A percentile compares a stretch with the other conserved stretches of the same genome.
Conservation (phyloP, 2,797 vertebrate species). For the Oreochromis mossambicus region DNA sequence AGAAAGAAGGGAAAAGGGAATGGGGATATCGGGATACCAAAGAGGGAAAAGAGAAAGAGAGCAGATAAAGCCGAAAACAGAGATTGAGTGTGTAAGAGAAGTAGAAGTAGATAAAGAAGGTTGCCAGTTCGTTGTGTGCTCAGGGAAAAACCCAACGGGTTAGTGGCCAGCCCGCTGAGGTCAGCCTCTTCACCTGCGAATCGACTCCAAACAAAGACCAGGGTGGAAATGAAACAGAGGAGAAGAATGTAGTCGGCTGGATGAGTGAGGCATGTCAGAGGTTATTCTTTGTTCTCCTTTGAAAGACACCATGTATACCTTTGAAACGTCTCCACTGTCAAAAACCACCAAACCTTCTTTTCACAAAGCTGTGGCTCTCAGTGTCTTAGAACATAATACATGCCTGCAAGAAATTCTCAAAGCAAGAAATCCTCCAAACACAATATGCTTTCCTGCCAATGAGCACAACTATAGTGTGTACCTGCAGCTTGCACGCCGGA, state of each 20-base stretch:
- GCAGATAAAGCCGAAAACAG: constrained; percentile 36
- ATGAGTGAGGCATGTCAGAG: constrained; percentile 44
- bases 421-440: constrained; percentile 7
- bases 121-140: constrained; percentile 41
- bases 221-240: constrained; percentile 5
- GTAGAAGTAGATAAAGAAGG: constrained; percentile 40
- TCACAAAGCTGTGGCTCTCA: neutral
- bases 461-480: neutral
- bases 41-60: constrained; percentile 1
- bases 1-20: constrained; percentile 18
- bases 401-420: constrained; percentile 2
- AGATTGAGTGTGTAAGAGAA: constrained; percentile 26
- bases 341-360: neutral
- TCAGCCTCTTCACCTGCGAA: constrained; percentile 57
- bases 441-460: neutral
- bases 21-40: constrained; percentile 28
- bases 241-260: constrained; percentile 20
- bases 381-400: neutral
- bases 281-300: constrained; percentile 57
- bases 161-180: constrained; percentile 34
- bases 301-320: constrained; percentile 19
- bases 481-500: neutral
- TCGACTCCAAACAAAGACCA: constrained; percentile 55
- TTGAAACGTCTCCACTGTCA: constrained; percentile 13
- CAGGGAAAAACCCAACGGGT: constrained; percentile 31